Evolutionary conservation across 2,888 invertebrate species (phyloP).

Genomic region (Gortyna flavago): DNA sequence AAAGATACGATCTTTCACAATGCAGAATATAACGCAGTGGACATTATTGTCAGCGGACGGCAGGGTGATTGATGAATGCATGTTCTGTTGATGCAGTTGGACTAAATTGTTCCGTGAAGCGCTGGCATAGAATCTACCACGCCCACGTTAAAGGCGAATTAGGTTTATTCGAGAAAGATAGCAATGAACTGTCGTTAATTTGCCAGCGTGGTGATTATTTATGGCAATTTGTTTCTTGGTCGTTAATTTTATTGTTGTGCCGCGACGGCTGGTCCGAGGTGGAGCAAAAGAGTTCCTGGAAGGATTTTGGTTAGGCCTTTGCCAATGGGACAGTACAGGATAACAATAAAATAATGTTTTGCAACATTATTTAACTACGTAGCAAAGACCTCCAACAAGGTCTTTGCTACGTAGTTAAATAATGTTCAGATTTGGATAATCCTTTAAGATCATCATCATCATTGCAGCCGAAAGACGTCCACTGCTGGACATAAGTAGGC

Average conservation of each 20-base stretch:
- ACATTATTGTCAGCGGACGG: slow-evolving; percentile 23
- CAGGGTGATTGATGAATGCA: slow-evolving; percentile 22
- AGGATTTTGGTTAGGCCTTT: no score
- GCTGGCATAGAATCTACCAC: not conserved
- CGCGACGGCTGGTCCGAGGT: no score
- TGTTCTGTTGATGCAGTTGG: slow-evolving; percentile 13
- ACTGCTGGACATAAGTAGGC: no score
- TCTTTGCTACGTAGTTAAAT: not conserved
- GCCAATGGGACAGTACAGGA: no score
- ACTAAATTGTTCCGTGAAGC: slow-evolving; percentile 9
- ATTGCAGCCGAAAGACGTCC: no score
- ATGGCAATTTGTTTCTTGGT: not conserved
- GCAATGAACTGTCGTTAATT: not conserved
- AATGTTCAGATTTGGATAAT: not conserved
- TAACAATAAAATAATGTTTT: no score
- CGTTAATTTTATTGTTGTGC: not conserved
- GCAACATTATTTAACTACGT: no score
- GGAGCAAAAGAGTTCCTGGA: no score
- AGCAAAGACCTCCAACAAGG: no score
- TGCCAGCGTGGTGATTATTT: not conserved
- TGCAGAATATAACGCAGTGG: not conserved
- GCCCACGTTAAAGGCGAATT: not conserved
- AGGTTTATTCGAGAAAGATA: not conserved
- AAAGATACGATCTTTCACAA: slow-evolving; percentile 24
- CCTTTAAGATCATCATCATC: no score